Evolutionary conservation across 2,113 vertebrate genomes (phyloP).

Genomic region (Carassius auratus): DNA sequence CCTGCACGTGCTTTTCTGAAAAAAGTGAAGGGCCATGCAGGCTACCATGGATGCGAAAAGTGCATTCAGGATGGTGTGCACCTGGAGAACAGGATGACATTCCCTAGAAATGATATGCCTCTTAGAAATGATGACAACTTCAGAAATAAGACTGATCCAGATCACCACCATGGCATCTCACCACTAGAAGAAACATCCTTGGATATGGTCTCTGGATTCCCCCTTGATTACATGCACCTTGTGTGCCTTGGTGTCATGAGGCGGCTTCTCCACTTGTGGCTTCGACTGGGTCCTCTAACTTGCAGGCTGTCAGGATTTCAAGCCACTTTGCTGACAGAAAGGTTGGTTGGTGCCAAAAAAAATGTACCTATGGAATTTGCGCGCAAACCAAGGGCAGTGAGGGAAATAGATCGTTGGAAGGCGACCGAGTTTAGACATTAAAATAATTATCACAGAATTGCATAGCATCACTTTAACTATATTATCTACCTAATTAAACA

Average conservation of each 20-base stretch:
- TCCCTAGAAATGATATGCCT: neutral
- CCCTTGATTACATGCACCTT: slow-evolving; percentile 11
- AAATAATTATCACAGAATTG: no score
- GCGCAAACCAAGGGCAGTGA: no score
- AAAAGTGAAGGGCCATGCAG: neutral
- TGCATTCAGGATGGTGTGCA: neutral
- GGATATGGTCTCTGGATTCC: slow-evolving; percentile 14
- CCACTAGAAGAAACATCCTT: neutral
- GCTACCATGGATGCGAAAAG: slow-evolving; percentile 1
- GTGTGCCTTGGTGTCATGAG: neutral
- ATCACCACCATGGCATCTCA: slow-evolving; percentile 6
- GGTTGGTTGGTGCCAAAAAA: no score
- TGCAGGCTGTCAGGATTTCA: no score
- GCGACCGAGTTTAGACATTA: no score
- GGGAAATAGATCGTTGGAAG: no score
- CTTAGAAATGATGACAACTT: neutral
- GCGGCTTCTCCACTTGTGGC: neutral
- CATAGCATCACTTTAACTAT: no score
- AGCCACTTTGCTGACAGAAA: no score
- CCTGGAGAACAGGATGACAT: neutral
- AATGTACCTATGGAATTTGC: no score
- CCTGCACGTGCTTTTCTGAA: slow-evolving; percentile 12
- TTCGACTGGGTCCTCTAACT: no score
- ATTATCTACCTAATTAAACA: no score
- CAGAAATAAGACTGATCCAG: neutral